A percentile compares a stretch with the other conserved stretches of the same genome.
Conservation (phyloP, 1,140 invertebrate genomes). For the Bombus ignitus region DNA sequence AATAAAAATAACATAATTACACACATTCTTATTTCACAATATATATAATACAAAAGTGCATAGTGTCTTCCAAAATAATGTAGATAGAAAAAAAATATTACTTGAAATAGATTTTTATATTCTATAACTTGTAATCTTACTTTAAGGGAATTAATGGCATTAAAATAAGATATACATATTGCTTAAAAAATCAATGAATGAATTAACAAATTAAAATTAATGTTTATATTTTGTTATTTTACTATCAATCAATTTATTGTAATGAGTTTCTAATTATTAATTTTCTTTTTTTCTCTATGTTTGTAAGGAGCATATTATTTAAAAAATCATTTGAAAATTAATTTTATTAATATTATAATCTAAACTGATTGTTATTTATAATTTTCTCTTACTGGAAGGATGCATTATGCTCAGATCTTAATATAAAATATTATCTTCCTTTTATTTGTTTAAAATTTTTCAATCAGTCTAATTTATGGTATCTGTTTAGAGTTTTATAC, state of each 20-base stretch:
- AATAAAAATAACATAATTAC: neutral
- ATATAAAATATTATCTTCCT: neutral
- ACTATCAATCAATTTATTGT: neutral
- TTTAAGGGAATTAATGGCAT: neutral
- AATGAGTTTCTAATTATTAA: neutral
- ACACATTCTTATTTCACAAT: neutral
- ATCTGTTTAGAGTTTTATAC: slow-evolving; percentile 32
- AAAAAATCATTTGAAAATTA: neutral
- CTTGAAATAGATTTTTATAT: neutral
- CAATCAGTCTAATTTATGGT: slow-evolving; percentile 28
- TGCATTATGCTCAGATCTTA: neutral
- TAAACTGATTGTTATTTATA: neutral
- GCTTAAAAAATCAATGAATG: neutral
- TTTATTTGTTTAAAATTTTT: neutral
- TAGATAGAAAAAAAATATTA: neutral
- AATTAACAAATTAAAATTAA: neutral
- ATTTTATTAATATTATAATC: neutral
- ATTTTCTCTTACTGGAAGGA: no score
- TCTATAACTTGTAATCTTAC: neutral
- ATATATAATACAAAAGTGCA: neutral
- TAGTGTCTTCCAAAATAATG: no score
- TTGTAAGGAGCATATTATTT: neutral
- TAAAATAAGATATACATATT: neutral
- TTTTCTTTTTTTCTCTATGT: neutral
- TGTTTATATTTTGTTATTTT: neutral